phyloP scores from a whole-genome alignment of 2,888 invertebrate species.

The Cephus pygmeus region DNA sequence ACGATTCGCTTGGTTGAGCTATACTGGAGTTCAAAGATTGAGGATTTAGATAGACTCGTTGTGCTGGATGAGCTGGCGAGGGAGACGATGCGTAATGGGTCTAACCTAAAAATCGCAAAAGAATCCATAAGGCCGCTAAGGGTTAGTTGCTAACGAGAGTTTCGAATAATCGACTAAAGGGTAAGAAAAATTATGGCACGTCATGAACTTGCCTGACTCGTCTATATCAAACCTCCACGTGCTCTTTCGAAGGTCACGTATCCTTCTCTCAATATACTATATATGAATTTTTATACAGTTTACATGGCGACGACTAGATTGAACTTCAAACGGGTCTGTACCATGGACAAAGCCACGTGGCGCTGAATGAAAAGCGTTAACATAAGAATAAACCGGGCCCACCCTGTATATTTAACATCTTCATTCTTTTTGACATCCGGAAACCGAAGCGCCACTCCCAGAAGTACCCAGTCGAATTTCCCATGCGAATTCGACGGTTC shows the following conservation, averaged over 20 bases:
- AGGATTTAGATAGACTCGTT: conserved; percentile 33
- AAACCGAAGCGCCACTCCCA: background rate
- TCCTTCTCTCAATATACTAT: background rate
- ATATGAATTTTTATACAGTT: background rate
- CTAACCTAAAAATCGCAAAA: conserved; percentile 15
- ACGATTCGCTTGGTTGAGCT: conserved; percentile 6
- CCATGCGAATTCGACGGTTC: background rate
- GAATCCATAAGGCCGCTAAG: too few relatives aligned
- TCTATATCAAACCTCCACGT: too few relatives aligned
- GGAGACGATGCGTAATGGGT: conserved; percentile 34
- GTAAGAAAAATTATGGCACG: background rate
- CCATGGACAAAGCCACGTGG: background rate
- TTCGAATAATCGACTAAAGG: background rate
- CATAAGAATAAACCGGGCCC: background rate
- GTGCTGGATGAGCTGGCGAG: conserved; percentile 34
- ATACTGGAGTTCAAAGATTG: conserved; percentile 42
- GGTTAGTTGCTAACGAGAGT: too few relatives aligned
- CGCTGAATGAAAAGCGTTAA: background rate
- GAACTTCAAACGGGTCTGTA: background rate
- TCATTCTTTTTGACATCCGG: background rate
- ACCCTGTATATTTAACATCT: background rate
- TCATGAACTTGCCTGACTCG: too few relatives aligned
- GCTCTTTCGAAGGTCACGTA: background rate
- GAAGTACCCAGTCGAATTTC: background rate
- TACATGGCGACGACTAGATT: background rate